phyloP scores from a whole-genome alignment of 2,888 invertebrate species.

The Celastrina argiolus region DNA sequence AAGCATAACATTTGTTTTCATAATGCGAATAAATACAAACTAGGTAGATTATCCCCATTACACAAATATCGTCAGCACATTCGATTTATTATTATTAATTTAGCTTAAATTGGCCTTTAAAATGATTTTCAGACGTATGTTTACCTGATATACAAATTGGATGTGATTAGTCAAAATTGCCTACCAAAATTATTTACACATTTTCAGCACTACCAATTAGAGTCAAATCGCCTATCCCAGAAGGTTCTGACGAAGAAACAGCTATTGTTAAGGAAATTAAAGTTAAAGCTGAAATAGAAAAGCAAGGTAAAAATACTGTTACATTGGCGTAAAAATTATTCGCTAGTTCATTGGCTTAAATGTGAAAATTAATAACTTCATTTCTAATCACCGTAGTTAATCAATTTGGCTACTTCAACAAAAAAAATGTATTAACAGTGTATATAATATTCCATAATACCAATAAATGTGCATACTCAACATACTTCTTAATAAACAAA shows the following conservation, averaged over 20 bases:
- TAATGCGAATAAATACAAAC: neutral
- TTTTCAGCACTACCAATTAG: constrained; percentile 60
- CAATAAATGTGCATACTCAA: neutral
- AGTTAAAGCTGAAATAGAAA: constrained; percentile 67
- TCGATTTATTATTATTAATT: neutral
- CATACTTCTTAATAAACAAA: neutral
- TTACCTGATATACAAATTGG: neutral
- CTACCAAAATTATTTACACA: constrained; percentile 8
- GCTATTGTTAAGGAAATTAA: constrained; percentile 56
- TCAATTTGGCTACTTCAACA: neutral
- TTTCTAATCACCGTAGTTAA: neutral
- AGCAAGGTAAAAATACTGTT: constrained; percentile 45
- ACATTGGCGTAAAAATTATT: neutral
- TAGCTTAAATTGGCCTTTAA: neutral
- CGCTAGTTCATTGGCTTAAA: constrained; percentile 2
- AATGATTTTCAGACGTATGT: neutral
- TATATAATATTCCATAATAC: neutral
- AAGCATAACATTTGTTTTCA: neutral
- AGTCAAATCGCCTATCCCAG: constrained; percentile 78
- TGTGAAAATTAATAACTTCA: neutral
- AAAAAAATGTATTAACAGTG: neutral
- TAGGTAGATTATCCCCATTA: neutral
- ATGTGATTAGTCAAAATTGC: neutral
- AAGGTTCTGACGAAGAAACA: constrained; percentile 72
- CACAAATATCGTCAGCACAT: neutral